Conservation (phyloP, 2,888 invertebrate species). For the Dendrolimus pini region DNA sequence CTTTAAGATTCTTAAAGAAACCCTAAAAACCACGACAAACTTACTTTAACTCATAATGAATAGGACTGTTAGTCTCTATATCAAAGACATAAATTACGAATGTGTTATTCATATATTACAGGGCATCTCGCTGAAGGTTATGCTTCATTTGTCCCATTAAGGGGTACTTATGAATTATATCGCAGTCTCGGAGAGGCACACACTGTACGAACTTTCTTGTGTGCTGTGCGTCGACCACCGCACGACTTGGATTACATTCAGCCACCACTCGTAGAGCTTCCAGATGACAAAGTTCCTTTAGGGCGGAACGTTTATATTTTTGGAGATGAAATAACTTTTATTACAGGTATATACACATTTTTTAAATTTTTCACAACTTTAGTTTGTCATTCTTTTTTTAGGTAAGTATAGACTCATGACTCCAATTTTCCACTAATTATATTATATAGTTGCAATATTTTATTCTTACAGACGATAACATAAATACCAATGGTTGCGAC, state of each 20-base stretch:
- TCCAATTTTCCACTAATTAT: neutral
- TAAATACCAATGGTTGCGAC: conserved; percentile 8
- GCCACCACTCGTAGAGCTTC: conserved; percentile 27
- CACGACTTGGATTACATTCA: conserved; percentile 27
- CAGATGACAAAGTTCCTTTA: conserved; percentile 26
- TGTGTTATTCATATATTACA: conserved; percentile 14
- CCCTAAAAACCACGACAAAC: no score
- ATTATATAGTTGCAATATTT: neutral
- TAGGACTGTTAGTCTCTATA: no score
- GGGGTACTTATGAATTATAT: conserved; percentile 59
- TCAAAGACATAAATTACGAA: no score
- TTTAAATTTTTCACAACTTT: neutral
- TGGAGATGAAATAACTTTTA: conserved; percentile 48
- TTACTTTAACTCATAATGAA: no score
- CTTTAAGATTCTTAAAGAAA: no score
- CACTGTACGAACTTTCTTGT: conserved; percentile 52
- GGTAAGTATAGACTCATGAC: neutral
- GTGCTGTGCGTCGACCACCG: conserved; percentile 38
- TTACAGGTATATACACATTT: conserved; percentile 28
- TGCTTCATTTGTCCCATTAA: conserved; percentile 56
- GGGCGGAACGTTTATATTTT: conserved; percentile 51
- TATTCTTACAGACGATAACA: conserved; percentile 29
- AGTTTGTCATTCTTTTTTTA: neutral
- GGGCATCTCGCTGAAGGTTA: conserved; percentile 45
- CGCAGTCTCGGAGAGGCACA: conserved; percentile 61